Conservation (phyloP, 1,140 invertebrate genomes). For the Steinernema khuongi region DNA sequence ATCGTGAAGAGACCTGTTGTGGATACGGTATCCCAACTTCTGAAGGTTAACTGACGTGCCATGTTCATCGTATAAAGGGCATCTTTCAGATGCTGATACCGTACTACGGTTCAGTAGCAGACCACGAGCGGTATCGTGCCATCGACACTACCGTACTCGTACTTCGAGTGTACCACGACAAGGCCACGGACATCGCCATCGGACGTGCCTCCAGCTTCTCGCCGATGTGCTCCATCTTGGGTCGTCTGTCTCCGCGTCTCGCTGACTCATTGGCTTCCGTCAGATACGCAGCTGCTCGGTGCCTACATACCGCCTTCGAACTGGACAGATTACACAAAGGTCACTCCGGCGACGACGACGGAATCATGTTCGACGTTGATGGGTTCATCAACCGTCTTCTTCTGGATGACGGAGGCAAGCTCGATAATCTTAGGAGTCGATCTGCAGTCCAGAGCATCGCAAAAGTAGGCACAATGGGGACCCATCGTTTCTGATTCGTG, state of each 20-base stretch:
- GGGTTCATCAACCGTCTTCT: constrained; percentile 43
- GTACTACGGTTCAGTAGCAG: constrained; percentile 46
- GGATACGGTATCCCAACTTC: constrained; percentile 43
- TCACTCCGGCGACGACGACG: constrained; percentile 43
- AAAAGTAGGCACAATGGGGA: constrained; percentile 34
- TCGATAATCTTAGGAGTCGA: constrained; percentile 42
- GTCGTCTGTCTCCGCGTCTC: constrained; percentile 50
- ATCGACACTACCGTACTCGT: constrained; percentile 52
- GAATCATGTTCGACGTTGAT: constrained; percentile 41
- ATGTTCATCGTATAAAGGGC: neutral
- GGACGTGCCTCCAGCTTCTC: constrained; percentile 53
- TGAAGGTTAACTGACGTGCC: constrained; percentile 42
- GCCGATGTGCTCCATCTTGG: constrained; percentile 50
- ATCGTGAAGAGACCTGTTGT: constrained; percentile 47
- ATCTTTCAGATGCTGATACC: constrained; percentile 47
- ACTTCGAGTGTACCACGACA: constrained; percentile 47
- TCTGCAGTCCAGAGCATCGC: constrained; percentile 41
- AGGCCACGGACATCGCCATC: constrained; percentile 46
- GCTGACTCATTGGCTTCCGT: constrained; percentile 53
- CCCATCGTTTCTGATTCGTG: neutral
- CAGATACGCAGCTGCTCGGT: constrained; percentile 33
- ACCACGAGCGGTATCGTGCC: constrained; percentile 51
- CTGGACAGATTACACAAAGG: constrained; percentile 50
- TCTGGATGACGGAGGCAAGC: constrained; percentile 49
- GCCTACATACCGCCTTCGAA: constrained; percentile 50